phyloP scores from a whole-genome alignment of 2,797 vertebrate genomes.

The Mycteria americana region DNA sequence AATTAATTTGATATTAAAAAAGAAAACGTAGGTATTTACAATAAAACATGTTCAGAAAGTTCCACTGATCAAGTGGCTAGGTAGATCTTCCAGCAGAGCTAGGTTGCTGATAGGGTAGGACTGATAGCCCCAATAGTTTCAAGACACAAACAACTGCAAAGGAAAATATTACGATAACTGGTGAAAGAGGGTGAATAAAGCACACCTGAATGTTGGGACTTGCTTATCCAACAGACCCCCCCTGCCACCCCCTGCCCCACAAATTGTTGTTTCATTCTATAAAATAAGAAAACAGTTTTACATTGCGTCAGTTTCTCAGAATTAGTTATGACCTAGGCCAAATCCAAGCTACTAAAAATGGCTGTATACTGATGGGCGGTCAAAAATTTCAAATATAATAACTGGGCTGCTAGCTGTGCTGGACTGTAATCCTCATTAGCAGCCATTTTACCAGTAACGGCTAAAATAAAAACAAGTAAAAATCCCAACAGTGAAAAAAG shows the following conservation, averaged over 20 bases:
- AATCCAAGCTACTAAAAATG: not conserved
- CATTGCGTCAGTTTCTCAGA: not conserved
- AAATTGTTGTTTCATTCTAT: not conserved
- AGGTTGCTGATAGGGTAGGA: not conserved
- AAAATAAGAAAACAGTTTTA: not conserved
- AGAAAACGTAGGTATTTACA: not conserved
- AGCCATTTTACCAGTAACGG: not conserved
- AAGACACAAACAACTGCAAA: not conserved
- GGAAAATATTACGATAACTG: not conserved
- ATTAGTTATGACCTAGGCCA: not conserved
- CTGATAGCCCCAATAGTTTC: not conserved
- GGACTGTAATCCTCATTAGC: not conserved
- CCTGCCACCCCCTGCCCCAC: not conserved
- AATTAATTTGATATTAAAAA: not conserved
- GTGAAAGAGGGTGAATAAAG: not conserved
- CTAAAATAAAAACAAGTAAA: not conserved
- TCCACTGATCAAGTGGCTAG: slow-evolving; percentile 53
- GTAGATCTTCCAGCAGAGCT: not conserved
- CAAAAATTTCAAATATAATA: not conserved
- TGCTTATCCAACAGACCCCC: not conserved
- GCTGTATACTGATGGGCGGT: not conserved
- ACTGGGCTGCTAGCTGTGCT: not conserved
- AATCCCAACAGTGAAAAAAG: not conserved
- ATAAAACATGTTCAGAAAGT: not conserved
- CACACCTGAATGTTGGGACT: not conserved